Evolutionary conservation across 2,797 vertebrate species (phyloP), one percentile per base, ranked within the genome.

Genomic region (Labroides dimidiatus): DNA sequence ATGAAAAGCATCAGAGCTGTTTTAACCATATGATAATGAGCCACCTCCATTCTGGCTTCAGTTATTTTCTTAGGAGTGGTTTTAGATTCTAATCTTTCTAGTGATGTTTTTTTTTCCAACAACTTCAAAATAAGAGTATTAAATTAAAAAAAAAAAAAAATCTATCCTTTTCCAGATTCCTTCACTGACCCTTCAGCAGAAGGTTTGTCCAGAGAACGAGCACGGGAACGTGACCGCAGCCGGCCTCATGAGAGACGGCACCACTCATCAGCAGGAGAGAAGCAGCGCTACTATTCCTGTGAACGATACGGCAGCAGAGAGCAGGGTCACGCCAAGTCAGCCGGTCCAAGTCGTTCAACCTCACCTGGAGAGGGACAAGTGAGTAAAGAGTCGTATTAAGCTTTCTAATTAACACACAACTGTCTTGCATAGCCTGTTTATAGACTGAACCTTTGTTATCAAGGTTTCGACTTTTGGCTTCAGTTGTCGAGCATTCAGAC

Each of bases 231-330:
- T 44, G 96, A 97, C 52, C 95, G 97, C 0, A 95, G 96, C n/a
- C 94, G 97, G 16, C 96, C 97, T 15, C 96, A 98, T 2, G 97
- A 99, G 88, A 94, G 97, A 82, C 95, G 96, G 87, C 96, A 97
- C 51, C 96, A 96, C 1, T 96, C 97, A 0, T 96, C 96, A 0
- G 97, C 96, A 0, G 92, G 89, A 0, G 96, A 96, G 88, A 98
- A 97, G 89, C 97, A 98, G 78, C 96, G 97, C 23, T 99, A 97
- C 90, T 99, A 97, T 84, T 99, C 98, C 41, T 98, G 97, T 0
- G 98, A 99, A 81, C 96, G 96, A 45, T 98, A 97, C 0, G 94
- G 96, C 80, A 94, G 94, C 92, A 93, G 94, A n/a, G 97, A 99
- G 68, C 94, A 91, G 23, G 87, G 85, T 6, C 94, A 95, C 54